Base-by-base conservation (phyloP, 2,797 vertebrate genomes). In the Pipistrellus pygmaeus region DNA sequence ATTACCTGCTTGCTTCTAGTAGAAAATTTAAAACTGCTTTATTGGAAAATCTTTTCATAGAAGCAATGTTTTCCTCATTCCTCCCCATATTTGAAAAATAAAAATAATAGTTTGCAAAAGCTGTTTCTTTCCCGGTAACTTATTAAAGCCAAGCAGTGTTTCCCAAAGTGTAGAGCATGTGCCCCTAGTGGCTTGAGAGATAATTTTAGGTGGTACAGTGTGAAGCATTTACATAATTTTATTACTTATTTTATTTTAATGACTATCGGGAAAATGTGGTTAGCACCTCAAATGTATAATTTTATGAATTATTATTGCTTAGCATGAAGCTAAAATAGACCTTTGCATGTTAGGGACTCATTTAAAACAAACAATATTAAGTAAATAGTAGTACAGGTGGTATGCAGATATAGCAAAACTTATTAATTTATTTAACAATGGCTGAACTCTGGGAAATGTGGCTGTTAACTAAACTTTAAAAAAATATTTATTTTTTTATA, bases 241-340 rank as follows among this genome's bases (percentile, higher is more conserved):
- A 91, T 41, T 83, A 88, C 88, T 93, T 95, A 75, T 41, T 93
- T 95, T 94, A 93, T 93, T 94, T 95, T 95, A 94, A 91, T 92
- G 89, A n/a, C 10, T 86, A 80, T 68, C 84, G 84, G 46, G 57
- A 76, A 90, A 83, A 75, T 84, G 66, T 80, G 94, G 89, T 93
- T 94, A 92, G 83, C 72, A 88, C 80, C 76, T 92, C 91, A 80
- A 41, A 92, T 76, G 64, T 95, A 75, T 86, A 75, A 92, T 94
- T 94, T 93, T 72, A 48, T 46, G 71, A 41, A 51, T 84, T 84
- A 68, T 86, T 92, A 80, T 46, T 83, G 46, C 93, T 92, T 66
- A 71, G 72, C 46, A 27, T 6, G 64, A 75, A 88, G 62, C 35
- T 80, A 84, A 88, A 94, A 44, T 51, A 90, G 82, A 78, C 71